Evolutionary conservation across 2,888 invertebrate genomes (phyloP), one percentile per base, ranked within the genome.

Genomic region (Saturnia japonica): DNA sequence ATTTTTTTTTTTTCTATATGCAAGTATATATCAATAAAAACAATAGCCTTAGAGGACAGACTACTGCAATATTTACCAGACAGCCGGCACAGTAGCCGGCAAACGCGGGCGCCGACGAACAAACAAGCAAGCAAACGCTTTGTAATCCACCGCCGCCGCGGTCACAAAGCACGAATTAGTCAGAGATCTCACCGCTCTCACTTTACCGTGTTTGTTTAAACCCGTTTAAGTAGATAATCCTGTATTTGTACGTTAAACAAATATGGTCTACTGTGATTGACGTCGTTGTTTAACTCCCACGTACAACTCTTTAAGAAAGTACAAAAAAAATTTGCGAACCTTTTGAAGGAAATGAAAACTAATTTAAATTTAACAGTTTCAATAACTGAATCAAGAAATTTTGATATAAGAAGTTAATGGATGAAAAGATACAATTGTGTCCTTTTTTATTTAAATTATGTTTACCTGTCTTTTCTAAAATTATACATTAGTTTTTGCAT

Each of bases 41-140:
- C 25, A 40, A 40, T 40, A 64, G 11, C 6, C 64, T 11, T 8
- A 64, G n/a, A 64, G 40, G n/a, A n/a, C 34, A 40, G 62, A 34
- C 64, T 14, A 40, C 12, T 40, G n/a, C 64, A 64, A 64, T 64
- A 40, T 64, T 64, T 64, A 64, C 64, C 64, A 34, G 64, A 34
- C 34, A 40, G 64, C 14, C 64, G 64, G 40, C 40, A 64, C 64
- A 64, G 64, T 40, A 64, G 64, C 40, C 64, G 40, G 34, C n/a
- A 9, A 64, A 64, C 40, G 70, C 68, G 78, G 78, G 78, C 78
- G 78, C 78, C 78, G 74, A 28, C 72, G 72, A 54, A 73, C 71
- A 71, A 71, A 71, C 71, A 70, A 70, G 67, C 70, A 64, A 68
- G 68, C 71, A 42, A 66, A 34, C 62, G 45, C 68, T 71, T 68